These are phyloP conservation scores for Scolanthus callimorphus DNA, from an alignment of 92 coral and sea anemone species.

Conservation along the genomic window DNA sequence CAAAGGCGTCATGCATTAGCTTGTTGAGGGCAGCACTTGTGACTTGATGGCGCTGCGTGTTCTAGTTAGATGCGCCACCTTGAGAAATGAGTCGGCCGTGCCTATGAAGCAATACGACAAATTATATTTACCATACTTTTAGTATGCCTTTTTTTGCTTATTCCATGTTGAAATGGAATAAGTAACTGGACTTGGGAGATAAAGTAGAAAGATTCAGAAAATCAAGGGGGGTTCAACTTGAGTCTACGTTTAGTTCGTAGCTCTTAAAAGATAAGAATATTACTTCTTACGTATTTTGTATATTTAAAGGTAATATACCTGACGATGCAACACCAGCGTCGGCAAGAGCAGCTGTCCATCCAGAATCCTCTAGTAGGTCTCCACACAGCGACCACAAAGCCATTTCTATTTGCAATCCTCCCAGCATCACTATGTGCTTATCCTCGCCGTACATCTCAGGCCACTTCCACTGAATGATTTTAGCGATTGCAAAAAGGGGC, in stretches of 20 bases:
- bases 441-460: conserved; percentile 37
- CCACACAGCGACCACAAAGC: conserved; percentile 35
- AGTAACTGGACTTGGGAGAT: too few relatives aligned
- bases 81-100: conserved; percentile 22
- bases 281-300: too few relatives aligned
- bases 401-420: conserved; percentile 37
- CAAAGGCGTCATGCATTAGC: conserved; percentile 6
- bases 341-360: conserved; percentile 21
- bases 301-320: too few relatives aligned
- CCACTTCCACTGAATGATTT: too few relatives aligned
- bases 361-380: conserved; percentile 22
- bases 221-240: too few relatives aligned
- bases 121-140: too few relatives aligned
- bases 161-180: too few relatives aligned
- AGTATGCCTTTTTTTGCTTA: too few relatives aligned
- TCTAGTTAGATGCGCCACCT: conserved; percentile 21
- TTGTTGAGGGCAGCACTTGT: conserved; percentile 9
- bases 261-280: too few relatives aligned
- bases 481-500: conserved; percentile 23
- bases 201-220: too few relatives aligned
- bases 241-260: too few relatives aligned
- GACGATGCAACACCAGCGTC: conserved; percentile 28
- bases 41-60: conserved; percentile 30
- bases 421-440: conserved; percentile 19
- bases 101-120: too few relatives aligned